Conservation (phyloP, 2,888 invertebrate genomes). For the Pseudeuparius sepicola region DNA sequence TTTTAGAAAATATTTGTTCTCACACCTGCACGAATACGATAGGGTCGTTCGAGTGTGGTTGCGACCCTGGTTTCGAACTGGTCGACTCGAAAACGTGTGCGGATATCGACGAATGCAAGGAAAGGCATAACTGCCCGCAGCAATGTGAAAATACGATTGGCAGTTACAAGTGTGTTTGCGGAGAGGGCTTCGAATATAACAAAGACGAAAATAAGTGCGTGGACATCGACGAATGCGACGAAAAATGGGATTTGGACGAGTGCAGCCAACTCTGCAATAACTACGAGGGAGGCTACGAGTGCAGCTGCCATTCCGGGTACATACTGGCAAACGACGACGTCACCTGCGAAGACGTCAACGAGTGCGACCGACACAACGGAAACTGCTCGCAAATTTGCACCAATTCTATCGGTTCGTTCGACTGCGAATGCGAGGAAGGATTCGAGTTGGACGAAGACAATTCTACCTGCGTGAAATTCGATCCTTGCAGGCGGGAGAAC, state of each 20-base stretch:
- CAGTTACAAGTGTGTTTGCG: constrained; percentile 49
- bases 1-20: constrained; percentile 39
- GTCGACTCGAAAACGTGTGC: constrained; percentile 30
- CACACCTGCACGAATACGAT: constrained; percentile 45
- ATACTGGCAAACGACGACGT: constrained; percentile 37
- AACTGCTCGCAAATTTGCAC: constrained; percentile 47
- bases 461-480: constrained; percentile 38
- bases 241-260: constrained; percentile 30
- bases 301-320: constrained; percentile 39
- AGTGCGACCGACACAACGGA: constrained; percentile 40
- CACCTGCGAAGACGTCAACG: constrained; percentile 37
- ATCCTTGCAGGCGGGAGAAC: constrained; percentile 35
- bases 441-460: constrained; percentile 40
- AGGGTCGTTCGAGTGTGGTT: constrained; percentile 48
- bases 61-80: constrained; percentile 42
- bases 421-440: constrained; percentile 36
- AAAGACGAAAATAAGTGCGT: constrained; percentile 40
- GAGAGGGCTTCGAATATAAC: constrained; percentile 43
- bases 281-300: constrained; percentile 35
- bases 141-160: constrained; percentile 42
- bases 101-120: constrained; percentile 37
- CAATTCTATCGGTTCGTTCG: constrained; percentile 34
- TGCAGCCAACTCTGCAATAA: constrained; percentile 30
- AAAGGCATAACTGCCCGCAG: constrained; percentile 39
- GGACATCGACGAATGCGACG: constrained; percentile 37